phyloP scores from a whole-genome alignment of 2,888 invertebrate species.

The Ochlodes sylvanus region DNA sequence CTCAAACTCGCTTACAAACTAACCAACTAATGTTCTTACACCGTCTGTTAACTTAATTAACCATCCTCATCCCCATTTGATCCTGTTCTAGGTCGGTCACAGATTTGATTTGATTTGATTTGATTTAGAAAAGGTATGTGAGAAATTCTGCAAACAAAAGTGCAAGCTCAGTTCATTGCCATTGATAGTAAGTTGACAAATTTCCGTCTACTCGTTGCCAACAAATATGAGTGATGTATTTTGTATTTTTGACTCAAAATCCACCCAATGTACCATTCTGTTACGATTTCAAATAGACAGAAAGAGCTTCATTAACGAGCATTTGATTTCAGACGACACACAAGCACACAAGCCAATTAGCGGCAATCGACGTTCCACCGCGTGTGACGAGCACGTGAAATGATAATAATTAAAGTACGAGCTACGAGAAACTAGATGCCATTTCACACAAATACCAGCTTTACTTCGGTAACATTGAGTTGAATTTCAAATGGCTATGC shows the following conservation, averaged over 20 bases:
- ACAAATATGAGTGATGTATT: background rate
- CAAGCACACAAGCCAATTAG: slow-evolving; percentile 23
- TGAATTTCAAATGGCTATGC: background rate
- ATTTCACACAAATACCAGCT: background rate
- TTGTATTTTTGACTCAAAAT: background rate
- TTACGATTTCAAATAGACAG: background rate
- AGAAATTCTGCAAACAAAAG: too few relatives aligned
- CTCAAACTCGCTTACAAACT: too few relatives aligned
- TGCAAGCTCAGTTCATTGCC: too few relatives aligned
- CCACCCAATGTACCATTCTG: background rate
- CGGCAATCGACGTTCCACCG: slow-evolving; percentile 11
- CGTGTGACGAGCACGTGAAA: slow-evolving; percentile 8
- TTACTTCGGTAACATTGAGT: background rate
- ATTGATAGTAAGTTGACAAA: too few relatives aligned
- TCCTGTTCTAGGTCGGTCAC: too few relatives aligned
- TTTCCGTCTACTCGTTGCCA: background rate
- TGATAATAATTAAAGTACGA: slow-evolving; percentile 16
- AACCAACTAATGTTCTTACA: too few relatives aligned
- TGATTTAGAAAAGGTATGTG: too few relatives aligned
- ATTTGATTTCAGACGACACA: slow-evolving; percentile 20
- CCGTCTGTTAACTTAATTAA: too few relatives aligned
- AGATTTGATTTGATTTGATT: too few relatives aligned
- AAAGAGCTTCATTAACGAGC: slow-evolving; percentile 14
- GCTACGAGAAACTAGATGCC: background rate
- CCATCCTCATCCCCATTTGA: too few relatives aligned